These are phyloP conservation scores for Naja naja DNA, from an alignment of 2,113 vertebrate species.

Conservation along the genomic window DNA sequence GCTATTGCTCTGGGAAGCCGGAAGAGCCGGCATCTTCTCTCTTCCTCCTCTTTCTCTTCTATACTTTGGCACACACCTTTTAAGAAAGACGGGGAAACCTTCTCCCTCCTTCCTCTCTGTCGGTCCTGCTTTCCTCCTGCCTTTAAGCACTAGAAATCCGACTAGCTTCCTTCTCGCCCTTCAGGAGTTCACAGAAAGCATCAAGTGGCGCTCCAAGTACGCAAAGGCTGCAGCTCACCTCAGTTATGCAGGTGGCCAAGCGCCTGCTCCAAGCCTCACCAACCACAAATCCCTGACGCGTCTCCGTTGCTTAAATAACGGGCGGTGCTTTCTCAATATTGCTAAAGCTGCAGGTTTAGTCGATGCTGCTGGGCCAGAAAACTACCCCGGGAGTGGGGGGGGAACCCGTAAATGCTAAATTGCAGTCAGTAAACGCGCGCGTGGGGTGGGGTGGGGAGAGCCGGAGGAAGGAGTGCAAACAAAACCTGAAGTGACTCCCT, in stretches of 20 bases:
- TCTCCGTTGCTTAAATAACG: constrained; percentile 9
- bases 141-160: not conserved
- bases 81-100: not conserved
- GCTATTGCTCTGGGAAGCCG: not conserved
- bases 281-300: constrained; percentile 13
- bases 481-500: not conserved
- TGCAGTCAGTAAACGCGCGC: not conserved
- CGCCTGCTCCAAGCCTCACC: constrained; percentile 19
- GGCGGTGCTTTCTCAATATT: not conserved
- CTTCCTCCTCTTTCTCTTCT: not conserved
- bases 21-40: not conserved
- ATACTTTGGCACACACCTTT: not conserved
- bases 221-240: not conserved
- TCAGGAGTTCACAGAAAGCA: not conserved
- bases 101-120: not conserved
- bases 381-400: not conserved
- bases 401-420: not conserved
- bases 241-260: constrained; percentile 10
- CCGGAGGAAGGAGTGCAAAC: not conserved
- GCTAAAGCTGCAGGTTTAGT: constrained; percentile 38
- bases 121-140: not conserved
- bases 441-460: not conserved
- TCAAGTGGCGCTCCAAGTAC: constrained; percentile 5
- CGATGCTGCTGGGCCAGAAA: constrained; percentile 25
- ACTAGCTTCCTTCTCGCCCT: constrained; percentile 1